Evolutionary conservation across 2,113 vertebrate genomes (phyloP).

Genomic region (Willisornis vidua): DNA sequence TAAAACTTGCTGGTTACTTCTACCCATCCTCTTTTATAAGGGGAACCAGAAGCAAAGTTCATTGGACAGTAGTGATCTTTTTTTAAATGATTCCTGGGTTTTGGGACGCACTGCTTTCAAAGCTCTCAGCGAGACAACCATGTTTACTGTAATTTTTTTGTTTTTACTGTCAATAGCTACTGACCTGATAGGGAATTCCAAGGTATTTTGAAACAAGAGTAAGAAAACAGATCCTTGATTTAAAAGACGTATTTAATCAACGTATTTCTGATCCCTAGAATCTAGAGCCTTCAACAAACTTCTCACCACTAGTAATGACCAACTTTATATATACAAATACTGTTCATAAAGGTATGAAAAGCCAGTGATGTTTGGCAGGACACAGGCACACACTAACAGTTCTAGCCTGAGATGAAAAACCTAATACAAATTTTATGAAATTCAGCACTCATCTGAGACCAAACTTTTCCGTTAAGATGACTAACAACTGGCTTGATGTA

Average conservation of each 20-base stretch:
- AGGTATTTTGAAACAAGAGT: neutral
- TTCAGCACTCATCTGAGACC: neutral
- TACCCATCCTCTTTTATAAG: neutral
- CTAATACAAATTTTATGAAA: neutral
- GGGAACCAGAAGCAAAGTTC: neutral
- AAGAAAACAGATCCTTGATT: neutral
- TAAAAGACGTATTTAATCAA: neutral
- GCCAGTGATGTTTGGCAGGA: neutral
- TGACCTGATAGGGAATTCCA: neutral
- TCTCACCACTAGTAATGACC: neutral
- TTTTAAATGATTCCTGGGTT: neutral
- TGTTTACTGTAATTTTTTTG: neutral
- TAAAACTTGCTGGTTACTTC: neutral
- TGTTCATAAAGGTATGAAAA: neutral
- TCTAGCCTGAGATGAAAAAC: neutral
- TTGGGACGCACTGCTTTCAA: neutral
- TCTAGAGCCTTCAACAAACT: neutral
- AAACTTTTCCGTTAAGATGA: slow-evolving; percentile 34
- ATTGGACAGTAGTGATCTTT: fast-evolving
- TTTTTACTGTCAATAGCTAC: neutral
- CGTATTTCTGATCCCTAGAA: neutral
- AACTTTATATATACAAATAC: neutral
- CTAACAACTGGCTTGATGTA: neutral
- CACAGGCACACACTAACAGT: neutral
- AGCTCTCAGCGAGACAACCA: neutral